A percentile compares a stretch with the other conserved stretches of the same genome.
Conservation (phyloP, 2,888 invertebrate genomes). For the Drosophila paranaensis region DNA sequence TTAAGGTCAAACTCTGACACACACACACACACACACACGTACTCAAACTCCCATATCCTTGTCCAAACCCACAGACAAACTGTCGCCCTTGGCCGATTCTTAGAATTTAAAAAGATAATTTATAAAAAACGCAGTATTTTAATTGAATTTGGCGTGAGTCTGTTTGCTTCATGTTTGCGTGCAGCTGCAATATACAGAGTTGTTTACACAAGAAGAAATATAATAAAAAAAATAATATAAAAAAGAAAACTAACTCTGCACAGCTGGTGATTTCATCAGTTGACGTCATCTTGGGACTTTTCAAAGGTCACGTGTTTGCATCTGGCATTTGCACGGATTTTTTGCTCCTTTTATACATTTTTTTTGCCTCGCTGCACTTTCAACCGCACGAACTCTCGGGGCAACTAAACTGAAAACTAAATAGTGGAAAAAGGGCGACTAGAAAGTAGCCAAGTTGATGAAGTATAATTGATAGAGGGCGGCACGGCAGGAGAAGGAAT, state of each 20-base stretch:
- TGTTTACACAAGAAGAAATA: not conserved
- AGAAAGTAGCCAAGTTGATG: not conserved
- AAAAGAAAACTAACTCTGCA: conserved; percentile 15
- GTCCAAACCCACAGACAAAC: conserved; percentile 22
- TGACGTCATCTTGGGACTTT: conserved; percentile 43
- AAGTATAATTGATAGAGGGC: not conserved
- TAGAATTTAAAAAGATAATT: not conserved
- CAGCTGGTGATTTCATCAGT: conserved; percentile 65
- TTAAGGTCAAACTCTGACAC: conserved; percentile 65
- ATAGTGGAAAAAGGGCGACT: not conserved
- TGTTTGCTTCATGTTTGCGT: not conserved
- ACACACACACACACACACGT: not conserved
- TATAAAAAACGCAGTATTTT: not conserved
- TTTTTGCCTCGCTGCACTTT: conserved; percentile 10
- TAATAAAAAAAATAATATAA: not conserved
- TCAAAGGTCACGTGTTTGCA: conserved; percentile 42
- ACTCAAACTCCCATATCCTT: conserved; percentile 20
- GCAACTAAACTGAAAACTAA: not conserved
- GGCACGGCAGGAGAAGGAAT: too few species aligned
- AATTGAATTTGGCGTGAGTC: not conserved
- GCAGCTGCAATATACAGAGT: conserved; percentile 28
- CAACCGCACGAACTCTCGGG: conserved; percentile 1
- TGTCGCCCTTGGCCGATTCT: conserved; percentile 6
- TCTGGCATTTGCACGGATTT: conserved; percentile 25
- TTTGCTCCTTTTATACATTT: not conserved